A percentile compares a stretch with the other conserved stretches of the same genome.
These are phyloP conservation scores for Ochropleura plecta DNA, from an alignment of 2,888 invertebrate genomes.

Conservation along the genomic window DNA sequence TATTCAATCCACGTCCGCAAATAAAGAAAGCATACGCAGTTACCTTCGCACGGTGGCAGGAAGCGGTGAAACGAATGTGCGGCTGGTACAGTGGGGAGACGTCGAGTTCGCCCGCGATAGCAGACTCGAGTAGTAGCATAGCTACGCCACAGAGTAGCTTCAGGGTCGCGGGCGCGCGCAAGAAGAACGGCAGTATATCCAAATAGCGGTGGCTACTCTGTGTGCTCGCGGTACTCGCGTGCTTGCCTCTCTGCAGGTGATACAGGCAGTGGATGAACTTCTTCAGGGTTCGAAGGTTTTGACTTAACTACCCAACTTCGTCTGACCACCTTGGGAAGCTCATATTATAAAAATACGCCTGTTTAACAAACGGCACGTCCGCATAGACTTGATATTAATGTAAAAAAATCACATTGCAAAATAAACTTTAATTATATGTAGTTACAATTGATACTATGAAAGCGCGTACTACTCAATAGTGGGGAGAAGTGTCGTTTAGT, in stretches of 20 bases:
- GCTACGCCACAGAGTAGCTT: conserved; percentile 74
- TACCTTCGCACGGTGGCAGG: conserved; percentile 89
- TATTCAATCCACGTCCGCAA: conserved; percentile 90
- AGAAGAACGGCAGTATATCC: conserved; percentile 72
- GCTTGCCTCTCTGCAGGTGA: conserved; percentile 80
- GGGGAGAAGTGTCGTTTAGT: conserved; percentile 49
- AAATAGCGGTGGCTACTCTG: conserved; percentile 86
- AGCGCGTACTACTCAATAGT: conserved; percentile 24
- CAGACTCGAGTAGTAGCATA: conserved; percentile 72
- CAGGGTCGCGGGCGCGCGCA: conserved; percentile 68
- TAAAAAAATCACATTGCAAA: conserved; percentile 6
- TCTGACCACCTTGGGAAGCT: conserved; percentile 5
- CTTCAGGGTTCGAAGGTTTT: conserved; percentile 12
- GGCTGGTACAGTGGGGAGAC: conserved; percentile 87
- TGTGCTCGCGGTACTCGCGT: conserved; percentile 76
- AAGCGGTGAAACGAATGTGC: conserved; percentile 90
- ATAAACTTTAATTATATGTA: conserved; percentile 6
- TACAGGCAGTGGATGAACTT: conserved; percentile 66
- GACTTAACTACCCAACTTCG: neutral
- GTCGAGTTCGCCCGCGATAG: conserved; percentile 61
- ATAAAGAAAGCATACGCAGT: conserved; percentile 78
- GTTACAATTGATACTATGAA: conserved; percentile 18
- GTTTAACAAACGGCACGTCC: conserved; percentile 47
- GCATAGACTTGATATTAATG: conserved; percentile 49
- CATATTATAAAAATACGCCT: conserved; percentile 3